Evolutionary conservation across 2,113 vertebrate species (phyloP).

Genomic region (Laticauda laticaudata): DNA sequence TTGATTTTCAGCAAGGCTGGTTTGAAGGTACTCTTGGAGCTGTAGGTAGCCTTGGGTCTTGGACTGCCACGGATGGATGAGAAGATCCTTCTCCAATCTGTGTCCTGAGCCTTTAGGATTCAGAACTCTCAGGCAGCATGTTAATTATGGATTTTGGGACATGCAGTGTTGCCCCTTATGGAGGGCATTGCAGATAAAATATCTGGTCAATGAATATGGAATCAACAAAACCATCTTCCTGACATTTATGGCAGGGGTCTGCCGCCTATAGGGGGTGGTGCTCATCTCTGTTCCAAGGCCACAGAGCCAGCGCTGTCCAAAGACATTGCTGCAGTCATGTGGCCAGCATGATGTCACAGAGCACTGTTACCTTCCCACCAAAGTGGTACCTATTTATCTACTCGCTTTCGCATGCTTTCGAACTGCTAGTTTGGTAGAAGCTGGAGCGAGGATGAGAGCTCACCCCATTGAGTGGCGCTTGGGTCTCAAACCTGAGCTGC

Average conservation of each 20-base stretch:
- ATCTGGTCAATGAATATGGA: neutral
- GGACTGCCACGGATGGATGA: neutral
- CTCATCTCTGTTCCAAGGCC: too few relatives aligned
- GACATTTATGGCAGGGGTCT: neutral
- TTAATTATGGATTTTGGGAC: neutral
- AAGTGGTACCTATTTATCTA: too few relatives aligned
- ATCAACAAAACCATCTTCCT: neutral
- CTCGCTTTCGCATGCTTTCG: too few relatives aligned
- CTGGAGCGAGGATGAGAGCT: too few relatives aligned
- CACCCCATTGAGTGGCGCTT: too few relatives aligned
- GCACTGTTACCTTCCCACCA: too few relatives aligned
- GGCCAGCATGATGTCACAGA: too few relatives aligned
- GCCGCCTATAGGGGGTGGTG: too few relatives aligned
- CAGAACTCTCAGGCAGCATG: neutral
- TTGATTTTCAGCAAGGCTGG: neutral
- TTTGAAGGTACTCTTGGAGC: neutral
- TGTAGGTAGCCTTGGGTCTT: neutral
- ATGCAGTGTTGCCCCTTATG: neutral
- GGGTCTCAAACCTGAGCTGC: too few relatives aligned
- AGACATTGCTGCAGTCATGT: too few relatives aligned
- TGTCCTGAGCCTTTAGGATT: neutral
- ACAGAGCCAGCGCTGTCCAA: too few relatives aligned
- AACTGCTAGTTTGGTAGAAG: too few relatives aligned
- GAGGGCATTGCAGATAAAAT: neutral
- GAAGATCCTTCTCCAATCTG: neutral